Conservation (phyloP, 2,888 invertebrate species). For the Hedya salicella region DNA sequence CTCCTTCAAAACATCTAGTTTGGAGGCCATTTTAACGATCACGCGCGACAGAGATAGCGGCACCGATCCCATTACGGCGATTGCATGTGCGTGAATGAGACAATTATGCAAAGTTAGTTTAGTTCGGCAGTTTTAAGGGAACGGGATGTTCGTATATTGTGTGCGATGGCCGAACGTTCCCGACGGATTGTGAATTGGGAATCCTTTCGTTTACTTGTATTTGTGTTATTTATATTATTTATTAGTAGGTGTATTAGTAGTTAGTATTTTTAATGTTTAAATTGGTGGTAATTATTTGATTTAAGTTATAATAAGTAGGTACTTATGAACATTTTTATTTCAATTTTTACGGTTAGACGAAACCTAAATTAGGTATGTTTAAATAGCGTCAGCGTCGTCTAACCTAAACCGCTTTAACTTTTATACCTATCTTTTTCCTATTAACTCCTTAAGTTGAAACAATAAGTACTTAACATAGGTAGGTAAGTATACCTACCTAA, state of each 20-base stretch:
- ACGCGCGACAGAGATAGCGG: conserved; percentile 73
- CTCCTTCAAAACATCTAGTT: conserved; percentile 85
- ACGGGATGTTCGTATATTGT: conserved; percentile 33
- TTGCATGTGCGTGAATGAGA: conserved; percentile 79
- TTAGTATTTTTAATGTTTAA: no score
- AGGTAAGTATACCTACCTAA: no score
- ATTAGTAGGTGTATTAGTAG: background rate
- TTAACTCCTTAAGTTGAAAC: no score
- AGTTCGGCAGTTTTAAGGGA: conserved; percentile 58
- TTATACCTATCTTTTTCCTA: no score
- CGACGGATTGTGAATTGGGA: conserved; percentile 31
- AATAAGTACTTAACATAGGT: no score
- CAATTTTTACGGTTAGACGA: no score
- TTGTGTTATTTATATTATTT: background rate
- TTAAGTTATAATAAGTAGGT: no score
- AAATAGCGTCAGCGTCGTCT: no score
- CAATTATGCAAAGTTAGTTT: conserved; percentile 83
- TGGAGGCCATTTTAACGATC: conserved; percentile 85
- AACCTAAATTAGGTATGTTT: no score
- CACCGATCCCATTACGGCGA: conserved; percentile 60
- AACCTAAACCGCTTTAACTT: no score
- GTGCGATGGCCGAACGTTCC: conserved; percentile 41
- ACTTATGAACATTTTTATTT: no score
- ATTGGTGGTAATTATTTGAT: no score
- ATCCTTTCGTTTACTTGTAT: background rate